Percentiles rank a stretch among this genome's conserved stretches.
Evolutionary conservation across 2,113 vertebrate genomes (phyloP).

Genomic region (Synchiropus splendidus): DNA sequence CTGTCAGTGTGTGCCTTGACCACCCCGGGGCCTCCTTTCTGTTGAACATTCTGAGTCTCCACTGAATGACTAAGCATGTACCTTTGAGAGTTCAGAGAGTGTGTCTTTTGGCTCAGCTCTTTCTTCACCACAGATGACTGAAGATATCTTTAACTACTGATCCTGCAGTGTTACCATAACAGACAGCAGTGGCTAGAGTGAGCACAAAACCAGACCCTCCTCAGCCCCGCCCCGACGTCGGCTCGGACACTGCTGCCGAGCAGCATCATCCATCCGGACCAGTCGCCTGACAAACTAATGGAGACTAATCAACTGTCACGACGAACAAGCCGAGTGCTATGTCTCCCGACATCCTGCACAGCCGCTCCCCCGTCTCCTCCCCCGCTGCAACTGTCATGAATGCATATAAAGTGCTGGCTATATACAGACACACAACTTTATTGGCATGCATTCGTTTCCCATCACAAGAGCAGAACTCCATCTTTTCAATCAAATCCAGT

Average conservation of each 20-base stretch:
- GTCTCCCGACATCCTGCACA: slow-evolving; percentile 34
- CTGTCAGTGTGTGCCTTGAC: no score
- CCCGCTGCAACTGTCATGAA: slow-evolving; percentile 32
- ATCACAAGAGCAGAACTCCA: no score
- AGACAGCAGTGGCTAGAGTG: no score
- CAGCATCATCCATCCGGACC: slow-evolving; percentile 36
- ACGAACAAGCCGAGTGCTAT: slow-evolving; percentile 26
- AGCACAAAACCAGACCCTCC: background rate
- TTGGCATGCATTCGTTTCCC: no score
- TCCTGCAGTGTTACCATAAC: no score
- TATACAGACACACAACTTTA: slow-evolving; percentile 46
- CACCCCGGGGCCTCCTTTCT: no score
- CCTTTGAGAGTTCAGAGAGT: no score
- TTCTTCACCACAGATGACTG: background rate
- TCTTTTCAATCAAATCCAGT: no score
- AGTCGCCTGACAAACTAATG: slow-evolving; percentile 52
- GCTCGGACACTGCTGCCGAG: slow-evolving; percentile 3
- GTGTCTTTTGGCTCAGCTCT: no score
- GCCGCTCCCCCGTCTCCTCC: background rate
- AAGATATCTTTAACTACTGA: no score
- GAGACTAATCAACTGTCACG: slow-evolving; percentile 61
- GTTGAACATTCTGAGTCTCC: no score
- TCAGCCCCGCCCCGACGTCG: slow-evolving; percentile 5
- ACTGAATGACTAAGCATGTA: no score
- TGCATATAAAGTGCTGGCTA: slow-evolving; percentile 50